Conservation (phyloP, 1,140 invertebrate species). For the Sarcophaga peregrina region DNA sequence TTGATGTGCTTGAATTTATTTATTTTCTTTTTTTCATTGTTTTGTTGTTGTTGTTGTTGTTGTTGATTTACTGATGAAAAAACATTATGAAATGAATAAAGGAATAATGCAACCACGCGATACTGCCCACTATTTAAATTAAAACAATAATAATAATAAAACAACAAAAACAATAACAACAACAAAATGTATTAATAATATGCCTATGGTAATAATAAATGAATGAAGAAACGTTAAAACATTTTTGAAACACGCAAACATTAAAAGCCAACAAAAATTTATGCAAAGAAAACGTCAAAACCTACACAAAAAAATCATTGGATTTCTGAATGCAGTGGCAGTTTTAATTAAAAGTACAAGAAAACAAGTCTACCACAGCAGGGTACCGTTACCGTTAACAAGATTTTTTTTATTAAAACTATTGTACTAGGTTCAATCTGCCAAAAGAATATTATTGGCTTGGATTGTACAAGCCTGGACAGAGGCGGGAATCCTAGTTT, state of each 20-base stretch:
- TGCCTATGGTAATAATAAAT: too few relatives aligned
- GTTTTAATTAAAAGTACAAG: not conserved
- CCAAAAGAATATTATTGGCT: too few relatives aligned
- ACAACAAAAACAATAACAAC: not conserved
- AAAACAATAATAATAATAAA: conserved; percentile 7
- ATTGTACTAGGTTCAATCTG: too few relatives aligned
- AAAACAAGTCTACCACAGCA: too few relatives aligned
- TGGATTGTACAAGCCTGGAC: too few relatives aligned
- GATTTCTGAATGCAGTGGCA: conserved; percentile 6
- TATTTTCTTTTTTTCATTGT: too few relatives aligned
- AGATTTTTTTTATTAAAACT: too few relatives aligned
- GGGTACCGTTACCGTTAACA: too few relatives aligned
- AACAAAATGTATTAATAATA: too few relatives aligned
- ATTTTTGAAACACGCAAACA: conserved; percentile 21
- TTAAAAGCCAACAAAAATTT: conserved; percentile 12
- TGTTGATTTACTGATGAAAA: too few relatives aligned
- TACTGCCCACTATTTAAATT: conserved; percentile 24
- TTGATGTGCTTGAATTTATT: not conserved
- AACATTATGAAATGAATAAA: not conserved
- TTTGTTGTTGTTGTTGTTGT: too few relatives aligned
- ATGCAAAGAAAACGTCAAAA: not conserved
- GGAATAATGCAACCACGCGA: conserved; percentile 30
- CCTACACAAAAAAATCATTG: conserved; percentile 31
- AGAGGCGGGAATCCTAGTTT: too few relatives aligned
- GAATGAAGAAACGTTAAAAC: not conserved